Percentiles rank a stretch among this genome's conserved stretches.
Evolutionary conservation across 2,888 invertebrate genomes (phyloP).

Genomic region (Arctia plantaginis): DNA sequence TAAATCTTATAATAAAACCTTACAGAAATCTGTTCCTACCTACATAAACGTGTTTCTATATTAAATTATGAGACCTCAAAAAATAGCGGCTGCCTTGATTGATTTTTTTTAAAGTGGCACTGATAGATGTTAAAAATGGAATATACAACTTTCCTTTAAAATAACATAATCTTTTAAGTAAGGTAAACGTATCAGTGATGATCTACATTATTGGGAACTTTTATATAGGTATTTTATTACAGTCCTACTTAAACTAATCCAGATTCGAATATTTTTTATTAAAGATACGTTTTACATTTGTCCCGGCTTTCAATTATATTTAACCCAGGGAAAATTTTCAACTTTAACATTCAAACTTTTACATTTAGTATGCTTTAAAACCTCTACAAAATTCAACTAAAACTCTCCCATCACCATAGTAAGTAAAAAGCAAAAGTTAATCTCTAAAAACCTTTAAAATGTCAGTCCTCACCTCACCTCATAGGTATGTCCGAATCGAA

Average conservation of each 20-base stretch:
- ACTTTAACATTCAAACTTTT: background rate
- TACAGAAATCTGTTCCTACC: background rate
- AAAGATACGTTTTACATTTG: background rate
- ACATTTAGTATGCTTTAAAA: background rate
- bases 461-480: too few species aligned
- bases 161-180: background rate
- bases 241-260: too few species aligned
- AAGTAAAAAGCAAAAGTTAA: too few species aligned
- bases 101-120: too few species aligned
- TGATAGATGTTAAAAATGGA: too few species aligned
- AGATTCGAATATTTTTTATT: too few species aligned
- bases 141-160: too few species aligned
- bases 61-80: background rate
- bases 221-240: too few species aligned
- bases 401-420: too few species aligned
- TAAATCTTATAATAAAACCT: background rate
- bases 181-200: background rate
- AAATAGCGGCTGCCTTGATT: background rate
- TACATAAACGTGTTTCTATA: background rate
- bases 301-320: background rate
- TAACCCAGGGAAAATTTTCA: background rate
- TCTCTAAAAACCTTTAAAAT: too few species aligned
- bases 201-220: background rate
- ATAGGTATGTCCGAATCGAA: too few species aligned
- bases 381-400: too few species aligned